Percentiles rank a stretch among this genome's conserved stretches.
phyloP scores from a whole-genome alignment of 1,140 invertebrate species.

The Trypoxylus dichotomus region DNA sequence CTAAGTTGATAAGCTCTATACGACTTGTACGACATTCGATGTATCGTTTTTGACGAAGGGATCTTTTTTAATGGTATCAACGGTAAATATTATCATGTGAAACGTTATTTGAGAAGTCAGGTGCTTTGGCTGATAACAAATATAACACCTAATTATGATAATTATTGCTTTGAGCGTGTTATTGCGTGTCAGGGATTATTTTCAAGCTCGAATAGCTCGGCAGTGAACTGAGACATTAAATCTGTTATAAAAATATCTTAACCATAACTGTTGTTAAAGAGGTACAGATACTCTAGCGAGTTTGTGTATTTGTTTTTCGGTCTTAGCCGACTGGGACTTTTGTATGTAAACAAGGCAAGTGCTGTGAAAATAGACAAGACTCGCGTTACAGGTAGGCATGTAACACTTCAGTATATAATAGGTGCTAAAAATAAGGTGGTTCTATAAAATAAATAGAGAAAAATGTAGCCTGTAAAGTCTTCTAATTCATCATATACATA shows the following conservation, averaged over 20 bases:
- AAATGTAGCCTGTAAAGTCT: neutral
- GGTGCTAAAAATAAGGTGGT: neutral
- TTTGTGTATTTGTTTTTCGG: slow-evolving; percentile 28
- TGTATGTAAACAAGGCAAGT: slow-evolving; percentile 29
- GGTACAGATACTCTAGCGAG: neutral
- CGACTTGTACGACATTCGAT: no score
- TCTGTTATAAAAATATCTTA: slow-evolving; percentile 30
- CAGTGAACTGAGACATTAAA: slow-evolving; percentile 11
- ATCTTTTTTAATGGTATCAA: neutral
- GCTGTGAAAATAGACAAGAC: slow-evolving; percentile 26
- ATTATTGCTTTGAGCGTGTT: slow-evolving; percentile 4
- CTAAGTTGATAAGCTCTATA: no score
- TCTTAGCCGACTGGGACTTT: slow-evolving; percentile 11
- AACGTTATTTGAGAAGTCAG: slow-evolving; percentile 9
- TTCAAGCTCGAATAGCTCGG: neutral
- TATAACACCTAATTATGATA: slow-evolving; percentile 29
- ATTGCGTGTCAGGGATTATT: slow-evolving; percentile 13
- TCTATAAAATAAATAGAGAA: neutral
- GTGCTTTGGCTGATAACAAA: slow-evolving; percentile 22
- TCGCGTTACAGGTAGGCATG: slow-evolving; percentile 23
- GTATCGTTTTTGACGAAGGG: no score
- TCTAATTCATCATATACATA: neutral
- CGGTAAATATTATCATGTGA: slow-evolving; percentile 26
- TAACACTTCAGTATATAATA: slow-evolving; percentile 20
- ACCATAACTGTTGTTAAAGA: slow-evolving; percentile 32